Conservation (phyloP, 1,140 invertebrate species). For the Dinoponera quadriceps region DNA sequence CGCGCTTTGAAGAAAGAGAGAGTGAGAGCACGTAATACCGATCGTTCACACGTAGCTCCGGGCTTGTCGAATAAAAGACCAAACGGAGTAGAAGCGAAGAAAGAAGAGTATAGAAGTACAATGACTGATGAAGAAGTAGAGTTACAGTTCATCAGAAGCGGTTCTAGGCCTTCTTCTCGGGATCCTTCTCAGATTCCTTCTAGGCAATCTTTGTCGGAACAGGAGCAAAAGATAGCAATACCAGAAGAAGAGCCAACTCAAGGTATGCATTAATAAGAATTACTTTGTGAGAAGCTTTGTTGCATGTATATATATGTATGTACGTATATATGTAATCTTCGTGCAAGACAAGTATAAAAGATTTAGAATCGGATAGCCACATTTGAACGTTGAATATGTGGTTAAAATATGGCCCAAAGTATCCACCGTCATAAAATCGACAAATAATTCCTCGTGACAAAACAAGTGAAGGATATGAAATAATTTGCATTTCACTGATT, state of each 20-base stretch:
- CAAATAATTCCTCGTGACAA: background rate
- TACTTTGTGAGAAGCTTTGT: too few relatives aligned
- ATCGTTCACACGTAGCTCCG: background rate
- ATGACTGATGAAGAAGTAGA: constrained; percentile 51
- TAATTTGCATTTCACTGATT: constrained; percentile 10
- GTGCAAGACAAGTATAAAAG: too few relatives aligned
- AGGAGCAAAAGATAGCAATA: background rate
- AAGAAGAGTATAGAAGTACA: constrained; percentile 18
- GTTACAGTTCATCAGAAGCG: background rate
- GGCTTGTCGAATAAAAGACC: constrained; percentile 5
- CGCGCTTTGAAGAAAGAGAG: too few relatives aligned
- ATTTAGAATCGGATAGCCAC: too few relatives aligned
- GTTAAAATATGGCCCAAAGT: constrained; percentile 70
- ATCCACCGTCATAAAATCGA: background rate
- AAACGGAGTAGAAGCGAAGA: background rate
- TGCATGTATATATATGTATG: too few relatives aligned
- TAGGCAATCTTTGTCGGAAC: background rate
- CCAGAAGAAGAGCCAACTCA: background rate
- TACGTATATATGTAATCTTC: too few relatives aligned
- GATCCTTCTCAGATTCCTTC: constrained; percentile 1
- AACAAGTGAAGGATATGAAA: background rate
- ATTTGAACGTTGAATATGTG: too few relatives aligned
- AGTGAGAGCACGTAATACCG: too few relatives aligned
- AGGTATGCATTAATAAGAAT: background rate
- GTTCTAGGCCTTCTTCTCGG: background rate